Base-by-base conservation (phyloP, 1,140 invertebrate species). In the Ganaspis sp. region DNA sequence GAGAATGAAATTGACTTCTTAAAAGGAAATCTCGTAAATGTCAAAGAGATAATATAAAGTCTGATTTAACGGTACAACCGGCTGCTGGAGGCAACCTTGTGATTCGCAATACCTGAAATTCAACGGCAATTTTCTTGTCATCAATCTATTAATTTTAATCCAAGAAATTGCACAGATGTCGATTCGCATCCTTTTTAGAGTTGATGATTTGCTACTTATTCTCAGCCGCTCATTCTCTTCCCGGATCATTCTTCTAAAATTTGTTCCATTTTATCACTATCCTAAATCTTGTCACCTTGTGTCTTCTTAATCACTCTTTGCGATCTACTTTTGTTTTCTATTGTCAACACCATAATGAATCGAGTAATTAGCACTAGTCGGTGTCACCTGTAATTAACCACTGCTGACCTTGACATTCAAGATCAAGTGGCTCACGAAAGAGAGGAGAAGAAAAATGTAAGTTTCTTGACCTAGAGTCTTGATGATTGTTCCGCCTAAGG, bases 11-110 rank as follows among this genome's bases (percentile, higher is more conserved):
- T 15, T 29, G 11, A 29, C 5, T 15, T 64, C 58, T n/a, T 29
- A 5, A 29, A n/a, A 64, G 58, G 58, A 64, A 29, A 64, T 29
- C 12, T 15, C 21, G 21, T 64, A 34, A 64, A 29, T 29, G 23
- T 64, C 58, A 26, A 29, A 64, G 58, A 64, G 23, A 29, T 64
- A 23, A n/a, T 49, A 58, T 9, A 23, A 17, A 29, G 29, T 34
- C 29, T 29, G 58, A 64, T 64, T 54, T 64, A 64, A 64, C 58
- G 23, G 58, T 64, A 64, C 11, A 64, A 64, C 58, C 23, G 58
- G 58, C 58, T 64, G 12, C 58, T 29, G 58, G 29, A 26, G 23
- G 58, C 58, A 64, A 64, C 58, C 26, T 64, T n/a, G 58, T 64
- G 58, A 26, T 29, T 64, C 58, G 9, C 29, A 64, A 64, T 64